Evolutionary conservation across 2,797 vertebrate species (phyloP).

Genomic region (Neosilurus hyrtlii): DNA sequence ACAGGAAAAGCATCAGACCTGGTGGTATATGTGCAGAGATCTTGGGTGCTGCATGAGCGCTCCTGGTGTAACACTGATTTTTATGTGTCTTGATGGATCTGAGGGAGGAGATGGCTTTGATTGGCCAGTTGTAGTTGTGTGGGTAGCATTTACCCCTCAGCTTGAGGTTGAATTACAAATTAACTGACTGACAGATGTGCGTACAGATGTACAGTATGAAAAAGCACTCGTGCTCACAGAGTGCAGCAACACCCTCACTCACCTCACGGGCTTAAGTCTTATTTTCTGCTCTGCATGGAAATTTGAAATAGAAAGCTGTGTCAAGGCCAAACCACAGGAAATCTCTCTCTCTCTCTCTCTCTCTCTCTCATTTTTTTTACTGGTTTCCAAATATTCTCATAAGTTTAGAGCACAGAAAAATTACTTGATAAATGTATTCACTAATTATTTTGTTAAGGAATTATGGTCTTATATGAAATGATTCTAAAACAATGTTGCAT

Average conservation of each 20-base stretch:
- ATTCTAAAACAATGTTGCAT: neutral
- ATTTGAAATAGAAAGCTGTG: slow-evolving; percentile 67
- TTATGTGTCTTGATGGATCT: neutral
- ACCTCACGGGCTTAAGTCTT: slow-evolving; percentile 64
- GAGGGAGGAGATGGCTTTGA: neutral
- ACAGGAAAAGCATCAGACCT: slow-evolving; percentile 25
- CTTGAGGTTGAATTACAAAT: neutral
- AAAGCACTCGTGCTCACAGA: slow-evolving; percentile 6
- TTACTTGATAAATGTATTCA: slow-evolving; percentile 57
- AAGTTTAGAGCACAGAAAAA: neutral
- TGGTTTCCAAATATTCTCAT: slow-evolving; percentile 29
- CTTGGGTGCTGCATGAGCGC: slow-evolving; percentile 29
- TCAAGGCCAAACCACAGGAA: slow-evolving; percentile 58
- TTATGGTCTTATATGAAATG: neutral
- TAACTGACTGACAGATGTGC: neutral
- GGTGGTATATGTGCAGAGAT: slow-evolving; percentile 29
- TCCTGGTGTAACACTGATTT: slow-evolving; percentile 39
- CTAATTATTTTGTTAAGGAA: slow-evolving; percentile 57
- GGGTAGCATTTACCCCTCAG: slow-evolving; percentile 2
- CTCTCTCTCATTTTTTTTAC: neutral
- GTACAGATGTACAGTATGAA: neutral
- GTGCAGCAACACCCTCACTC: slow-evolving; percentile 6
- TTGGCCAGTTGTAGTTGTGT: neutral
- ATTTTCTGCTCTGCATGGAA: slow-evolving; percentile 76
- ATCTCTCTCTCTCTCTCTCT: slow-evolving; percentile 6